Percentiles rank a stretch among this genome's conserved stretches.
These are phyloP conservation scores for Bombyx mandarina DNA, from an alignment of 1,140 invertebrate genomes.

Conservation along the genomic window DNA sequence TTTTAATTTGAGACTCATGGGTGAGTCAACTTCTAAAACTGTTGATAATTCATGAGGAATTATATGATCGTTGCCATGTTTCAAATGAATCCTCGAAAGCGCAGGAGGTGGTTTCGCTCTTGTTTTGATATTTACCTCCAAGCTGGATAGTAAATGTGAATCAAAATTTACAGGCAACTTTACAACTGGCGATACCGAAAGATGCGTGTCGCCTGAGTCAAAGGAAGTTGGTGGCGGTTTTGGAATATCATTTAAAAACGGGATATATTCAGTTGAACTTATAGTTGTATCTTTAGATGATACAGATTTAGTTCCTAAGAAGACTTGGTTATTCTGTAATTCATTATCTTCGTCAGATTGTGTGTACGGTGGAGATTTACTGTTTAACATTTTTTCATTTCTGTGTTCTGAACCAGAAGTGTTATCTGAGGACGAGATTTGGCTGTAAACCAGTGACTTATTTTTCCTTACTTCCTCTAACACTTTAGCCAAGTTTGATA, in stretches of 20 bases:
- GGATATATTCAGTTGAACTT: constrained; percentile 23
- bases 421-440: constrained; percentile 50
- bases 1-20: constrained; percentile 59
- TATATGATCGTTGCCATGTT: constrained; percentile 41
- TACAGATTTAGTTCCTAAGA: constrained; percentile 6
- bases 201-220: too few relatives aligned
- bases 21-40: constrained; percentile 76
- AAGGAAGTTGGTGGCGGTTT: constrained; percentile 21
- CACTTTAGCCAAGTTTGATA: constrained; percentile 70
- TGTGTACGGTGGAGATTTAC: not conserved
- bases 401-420: constrained; percentile 45
- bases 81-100: constrained; percentile 41
- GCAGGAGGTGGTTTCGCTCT: constrained; percentile 52
- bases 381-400: constrained; percentile 21
- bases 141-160: constrained; percentile 2
- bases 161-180: constrained; percentile 2
- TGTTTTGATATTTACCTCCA: constrained; percentile 22
- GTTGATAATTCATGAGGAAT: constrained; percentile 76
- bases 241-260: constrained; percentile 42
- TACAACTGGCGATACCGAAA: constrained; percentile 8
- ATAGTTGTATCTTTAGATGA: constrained; percentile 6
- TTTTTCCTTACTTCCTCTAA: constrained; percentile 71
- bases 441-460: constrained; percentile 59
- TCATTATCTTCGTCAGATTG: not conserved
- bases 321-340: not conserved